Base-by-base conservation (phyloP, 2,888 invertebrate species). In the Melangyna quadrimaculata region DNA sequence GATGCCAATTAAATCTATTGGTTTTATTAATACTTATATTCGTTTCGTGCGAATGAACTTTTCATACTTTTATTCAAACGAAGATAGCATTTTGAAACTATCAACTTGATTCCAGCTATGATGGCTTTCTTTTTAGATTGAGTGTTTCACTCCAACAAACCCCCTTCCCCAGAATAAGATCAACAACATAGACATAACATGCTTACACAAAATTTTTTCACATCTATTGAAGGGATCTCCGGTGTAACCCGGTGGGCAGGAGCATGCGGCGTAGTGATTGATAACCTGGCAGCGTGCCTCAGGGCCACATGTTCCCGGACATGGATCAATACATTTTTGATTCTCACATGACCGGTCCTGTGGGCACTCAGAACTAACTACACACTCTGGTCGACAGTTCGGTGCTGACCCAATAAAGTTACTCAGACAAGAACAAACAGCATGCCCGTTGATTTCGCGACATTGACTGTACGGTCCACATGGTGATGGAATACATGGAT, bases 211-310 rank as follows among this genome's bases (percentile, higher is more conserved):
- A 93, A 94, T 93, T 89, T 93, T 94, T 87, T 92, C 92, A 92
- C 96, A 96, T 91, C 94, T 93, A 86, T 94, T 93, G 90, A 96
- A 96, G 55, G 97, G 96, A 94, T 97, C 96, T 78, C 97, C 97
- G 45, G 95, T 95, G 90, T 94, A 96, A 87, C 96, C 96, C 87
- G 94, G 93, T 78, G 95, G 94, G 90, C 97, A 97, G 90, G 95
- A 96, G 92, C 97, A 97, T 89, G 97, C 96, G 40, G 97, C 97
- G 91, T 96, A 96, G 90, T 97, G 97, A 88, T 97, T 96, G 70
- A 96, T 94, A 63, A 96, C 96, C 92, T 95, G 95, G 90, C 97
- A 97, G 87, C 95, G 94, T 37, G 97, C 96, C 89, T 97, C 96
- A 61, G 95, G 92, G 53, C 97, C 97, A 89, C 97, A 97, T 14